These are phyloP conservation scores for Pachydiplax longipennis DNA, from an alignment of 2,888 invertebrate species.

Conservation along the genomic window DNA sequence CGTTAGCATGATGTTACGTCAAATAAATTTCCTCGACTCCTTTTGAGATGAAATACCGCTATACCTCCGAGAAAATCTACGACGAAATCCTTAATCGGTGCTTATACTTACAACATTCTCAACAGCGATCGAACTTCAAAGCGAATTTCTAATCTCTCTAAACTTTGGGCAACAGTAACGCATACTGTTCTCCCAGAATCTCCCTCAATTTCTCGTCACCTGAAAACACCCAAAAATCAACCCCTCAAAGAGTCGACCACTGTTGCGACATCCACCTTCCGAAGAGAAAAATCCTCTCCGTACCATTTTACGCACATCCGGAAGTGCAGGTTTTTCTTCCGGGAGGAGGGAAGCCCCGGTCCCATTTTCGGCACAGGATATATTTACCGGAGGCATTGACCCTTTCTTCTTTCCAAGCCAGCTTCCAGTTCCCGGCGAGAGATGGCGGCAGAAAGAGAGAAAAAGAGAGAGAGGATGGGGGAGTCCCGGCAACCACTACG, in stretches of 20 bases:
- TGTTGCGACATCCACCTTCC: neutral
- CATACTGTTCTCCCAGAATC: too few species aligned
- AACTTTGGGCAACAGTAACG: too few species aligned
- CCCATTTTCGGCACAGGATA: neutral
- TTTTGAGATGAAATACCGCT: too few species aligned
- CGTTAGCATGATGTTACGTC: too few species aligned
- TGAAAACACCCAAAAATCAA: too few species aligned
- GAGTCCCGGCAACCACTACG: neutral
- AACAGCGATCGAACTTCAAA: too few species aligned
- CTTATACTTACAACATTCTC: too few species aligned
- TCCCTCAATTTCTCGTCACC: too few species aligned
- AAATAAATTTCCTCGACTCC: too few species aligned
- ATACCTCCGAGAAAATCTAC: too few species aligned
- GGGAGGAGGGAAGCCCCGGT: neutral
- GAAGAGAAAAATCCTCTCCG: neutral
- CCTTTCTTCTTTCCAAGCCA: neutral
- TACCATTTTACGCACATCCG: conserved; percentile 24
- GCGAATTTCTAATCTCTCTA: too few species aligned
- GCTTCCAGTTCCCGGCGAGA: neutral
- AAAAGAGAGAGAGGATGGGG: neutral
- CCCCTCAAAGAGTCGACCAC: neutral
- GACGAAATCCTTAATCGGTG: too few species aligned
- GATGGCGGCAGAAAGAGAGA: neutral
- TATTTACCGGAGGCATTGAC: conserved; percentile 26
- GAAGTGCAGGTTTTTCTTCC: conserved; percentile 37